Base-by-base conservation (phyloP, 2,888 invertebrate genomes). In the Scaptomyza reducta region DNA sequence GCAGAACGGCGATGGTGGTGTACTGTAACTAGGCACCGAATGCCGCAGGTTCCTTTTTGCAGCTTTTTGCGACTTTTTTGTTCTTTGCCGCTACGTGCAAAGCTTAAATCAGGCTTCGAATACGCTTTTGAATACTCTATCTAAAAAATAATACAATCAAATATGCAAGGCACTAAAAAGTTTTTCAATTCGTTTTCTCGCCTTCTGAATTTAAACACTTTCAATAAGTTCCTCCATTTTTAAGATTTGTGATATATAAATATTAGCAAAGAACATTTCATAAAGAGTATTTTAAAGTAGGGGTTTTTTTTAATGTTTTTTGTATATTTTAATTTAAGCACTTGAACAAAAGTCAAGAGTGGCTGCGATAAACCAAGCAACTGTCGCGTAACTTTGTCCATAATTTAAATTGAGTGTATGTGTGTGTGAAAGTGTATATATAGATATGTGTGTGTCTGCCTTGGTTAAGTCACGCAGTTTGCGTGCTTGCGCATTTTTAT, bases 401-500 rank as follows among this genome's bases (percentile, higher is more conserved):
- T 87, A 81, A 87, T 87, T 81, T 81, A 81, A 81, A 63, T 57
- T 53, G 62, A 64, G 66, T 64, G 35, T 50, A 38, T 51, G 56
- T 50, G 42, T 51, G 50, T 40, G 40, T 4, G 16, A 16, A 40
- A 35, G 47, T 58, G 16, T 54, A 47, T 44, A 46, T 61, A 62
- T 53, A 60, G 55, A 53, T 54, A 16, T 65, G 40, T 45, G 59
- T 70, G 53, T 66, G 73, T 57, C 35, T 61, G 60, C 58, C 70
- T 78, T 70, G 78, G 79, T 77, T 83, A 86, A 71, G 80, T 80
- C 79, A 71, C 87, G 77, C 76, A 77, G 83, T 77, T 86, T 85
- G 88, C 85, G 81, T 88, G 87, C 85, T 88, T 86, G 88, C 75
- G 79, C 87, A 88, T 87, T 88, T 85, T 86, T 88, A 88, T 83